phyloP scores from a whole-genome alignment of 2,797 vertebrate species.

The Anisognathus igniventris region DNA sequence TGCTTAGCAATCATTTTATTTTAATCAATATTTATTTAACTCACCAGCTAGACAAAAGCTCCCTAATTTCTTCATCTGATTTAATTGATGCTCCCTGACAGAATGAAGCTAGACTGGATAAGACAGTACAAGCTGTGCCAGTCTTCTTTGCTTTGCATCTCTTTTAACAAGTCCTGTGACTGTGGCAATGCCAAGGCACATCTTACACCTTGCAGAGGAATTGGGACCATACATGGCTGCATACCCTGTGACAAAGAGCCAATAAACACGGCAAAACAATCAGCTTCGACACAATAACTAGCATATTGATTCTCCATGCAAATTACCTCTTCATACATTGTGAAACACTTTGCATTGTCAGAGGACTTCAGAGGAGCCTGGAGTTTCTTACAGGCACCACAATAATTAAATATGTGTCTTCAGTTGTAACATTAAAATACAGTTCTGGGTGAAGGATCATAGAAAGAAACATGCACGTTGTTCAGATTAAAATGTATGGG shows the following conservation, averaged over 20 bases:
- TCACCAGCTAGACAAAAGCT: slow-evolving; percentile 4
- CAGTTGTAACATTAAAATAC: background rate
- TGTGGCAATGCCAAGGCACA: background rate
- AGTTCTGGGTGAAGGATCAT: background rate
- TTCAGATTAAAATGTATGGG: background rate
- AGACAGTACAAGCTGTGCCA: background rate
- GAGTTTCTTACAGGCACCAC: background rate
- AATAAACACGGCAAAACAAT: background rate
- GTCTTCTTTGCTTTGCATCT: background rate
- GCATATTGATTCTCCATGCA: slow-evolving; percentile 42
- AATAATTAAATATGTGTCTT: background rate
- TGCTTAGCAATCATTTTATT: slow-evolving; percentile 12
- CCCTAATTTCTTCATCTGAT: slow-evolving; percentile 19
- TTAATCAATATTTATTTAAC: slow-evolving; percentile 55
- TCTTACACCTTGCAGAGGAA: background rate
- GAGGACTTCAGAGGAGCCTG: slow-evolving; percentile 6
- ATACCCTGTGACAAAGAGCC: background rate
- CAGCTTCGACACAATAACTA: slow-evolving; percentile 35
- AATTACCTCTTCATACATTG: slow-evolving; percentile 22
- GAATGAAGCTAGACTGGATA: slow-evolving; percentile 3
- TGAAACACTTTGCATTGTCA: slow-evolving; percentile 19
- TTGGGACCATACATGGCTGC: background rate
- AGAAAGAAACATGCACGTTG: accelerated
- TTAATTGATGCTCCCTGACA: background rate
- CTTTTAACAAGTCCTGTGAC: background rate